Conservation (phyloP, 2,888 invertebrate species). For the Rhagophthalmus giganteus region DNA sequence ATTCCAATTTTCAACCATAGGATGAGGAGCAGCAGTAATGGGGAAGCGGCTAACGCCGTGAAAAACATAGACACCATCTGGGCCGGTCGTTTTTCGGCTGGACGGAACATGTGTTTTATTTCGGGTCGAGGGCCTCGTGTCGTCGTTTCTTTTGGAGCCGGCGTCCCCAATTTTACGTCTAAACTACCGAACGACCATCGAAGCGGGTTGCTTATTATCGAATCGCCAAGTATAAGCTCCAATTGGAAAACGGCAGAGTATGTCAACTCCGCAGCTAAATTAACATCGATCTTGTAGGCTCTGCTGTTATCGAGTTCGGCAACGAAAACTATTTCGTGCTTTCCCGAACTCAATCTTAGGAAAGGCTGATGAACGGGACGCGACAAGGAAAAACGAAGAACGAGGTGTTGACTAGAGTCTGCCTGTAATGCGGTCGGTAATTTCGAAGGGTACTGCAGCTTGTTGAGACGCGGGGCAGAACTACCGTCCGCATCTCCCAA, state of each 20-base stretch:
- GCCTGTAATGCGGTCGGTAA: slow-evolving; percentile 72
- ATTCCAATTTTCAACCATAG: slow-evolving; percentile 87
- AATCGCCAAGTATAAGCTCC: slow-evolving; percentile 88
- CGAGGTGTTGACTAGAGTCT: slow-evolving; percentile 83
- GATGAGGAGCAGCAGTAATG: slow-evolving; percentile 78
- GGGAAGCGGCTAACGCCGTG: slow-evolving; percentile 79
- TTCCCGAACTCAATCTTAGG: slow-evolving; percentile 71
- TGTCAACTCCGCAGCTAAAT: slow-evolving; percentile 77
- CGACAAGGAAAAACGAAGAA: slow-evolving; percentile 76
- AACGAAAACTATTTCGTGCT: slow-evolving; percentile 88
- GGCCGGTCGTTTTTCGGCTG: slow-evolving; percentile 89
- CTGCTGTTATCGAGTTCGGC: slow-evolving; percentile 81
- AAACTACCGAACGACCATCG: slow-evolving; percentile 84
- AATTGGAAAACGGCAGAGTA: slow-evolving; percentile 79
- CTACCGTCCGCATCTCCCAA: slow-evolving; percentile 90
- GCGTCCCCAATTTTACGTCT: slow-evolving; percentile 66
- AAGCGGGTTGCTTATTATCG: slow-evolving; percentile 85
- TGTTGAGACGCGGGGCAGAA: slow-evolving; percentile 75
- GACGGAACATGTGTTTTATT: slow-evolving; percentile 83
- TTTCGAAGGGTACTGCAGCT: slow-evolving; percentile 74
- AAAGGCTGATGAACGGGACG: slow-evolving; percentile 87
- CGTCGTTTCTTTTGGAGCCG: slow-evolving; percentile 39
- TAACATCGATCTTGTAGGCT: slow-evolving; percentile 86
- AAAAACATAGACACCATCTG: slow-evolving; percentile 87
- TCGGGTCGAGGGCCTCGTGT: slow-evolving; percentile 60